These are phyloP conservation scores for Botia kubotai DNA, from an alignment of 2,797 vertebrate genomes.

Conservation along the genomic window DNA sequence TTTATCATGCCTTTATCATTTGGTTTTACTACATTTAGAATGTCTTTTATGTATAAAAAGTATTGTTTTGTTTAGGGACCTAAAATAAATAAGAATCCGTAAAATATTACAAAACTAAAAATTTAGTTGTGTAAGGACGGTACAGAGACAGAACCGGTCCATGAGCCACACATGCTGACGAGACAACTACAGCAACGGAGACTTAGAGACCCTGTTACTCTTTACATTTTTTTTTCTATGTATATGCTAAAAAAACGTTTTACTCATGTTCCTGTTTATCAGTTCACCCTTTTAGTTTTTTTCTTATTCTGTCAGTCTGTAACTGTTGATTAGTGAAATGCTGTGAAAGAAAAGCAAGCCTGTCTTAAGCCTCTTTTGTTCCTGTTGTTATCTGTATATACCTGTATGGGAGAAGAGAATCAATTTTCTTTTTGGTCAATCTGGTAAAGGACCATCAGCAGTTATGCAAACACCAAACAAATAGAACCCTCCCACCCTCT, in stretches of 20 bases:
- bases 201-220: background rate
- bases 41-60: too few species aligned
- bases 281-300: background rate
- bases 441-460: slow-evolving; percentile 54
- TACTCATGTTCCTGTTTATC: slow-evolving; percentile 52
- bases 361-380: slow-evolving; percentile 43
- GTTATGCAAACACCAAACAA: slow-evolving; percentile 8
- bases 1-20: too few species aligned
- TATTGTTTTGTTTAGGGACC: too few species aligned
- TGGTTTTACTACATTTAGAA: too few species aligned
- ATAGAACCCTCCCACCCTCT: slow-evolving; percentile 20
- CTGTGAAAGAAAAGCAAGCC: too few species aligned
- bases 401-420: slow-evolving; percentile 46
- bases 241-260: too few species aligned
- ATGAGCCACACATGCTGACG: slow-evolving; percentile 47
- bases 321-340: slow-evolving; percentile 8
- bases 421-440: slow-evolving; percentile 46
- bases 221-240: too few species aligned
- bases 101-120: too few species aligned
- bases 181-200: slow-evolving; percentile 1
- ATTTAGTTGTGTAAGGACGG: too few species aligned
- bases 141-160: slow-evolving; percentile 47
- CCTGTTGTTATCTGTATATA: slow-evolving; percentile 25
- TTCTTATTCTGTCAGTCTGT: slow-evolving; percentile 2
- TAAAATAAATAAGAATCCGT: too few species aligned